phyloP scores from a whole-genome alignment of 2,797 vertebrate genomes.

The Gorsachius magnificus region DNA sequence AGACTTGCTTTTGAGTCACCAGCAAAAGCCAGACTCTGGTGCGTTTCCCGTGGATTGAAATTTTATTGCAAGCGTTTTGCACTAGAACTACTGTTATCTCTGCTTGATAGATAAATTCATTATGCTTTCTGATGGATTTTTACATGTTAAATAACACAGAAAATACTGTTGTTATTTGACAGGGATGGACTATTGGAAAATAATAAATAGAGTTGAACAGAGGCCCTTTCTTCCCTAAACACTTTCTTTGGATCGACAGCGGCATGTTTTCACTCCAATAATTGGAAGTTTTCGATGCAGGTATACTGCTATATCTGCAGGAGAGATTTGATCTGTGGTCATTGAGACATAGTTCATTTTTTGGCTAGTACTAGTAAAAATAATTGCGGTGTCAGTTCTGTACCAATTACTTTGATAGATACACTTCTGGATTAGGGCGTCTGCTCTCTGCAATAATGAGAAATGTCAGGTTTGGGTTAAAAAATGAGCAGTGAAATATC shows the following conservation, averaged over 20 bases:
- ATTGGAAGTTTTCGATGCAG: not conserved
- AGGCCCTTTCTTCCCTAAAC: not conserved
- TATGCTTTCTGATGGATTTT: conserved; percentile 7
- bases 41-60: not conserved
- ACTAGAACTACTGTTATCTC: not conserved
- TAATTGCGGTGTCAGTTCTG: conserved; percentile 56
- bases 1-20: not conserved
- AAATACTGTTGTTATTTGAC: not conserved
- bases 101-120: not conserved
- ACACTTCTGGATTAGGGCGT: conserved; percentile 54
- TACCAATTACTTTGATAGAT: conserved; percentile 56
- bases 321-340: conserved; percentile 43
- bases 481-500: conserved; percentile 62
- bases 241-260: not conserved
- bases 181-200: not conserved
- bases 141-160: not conserved
- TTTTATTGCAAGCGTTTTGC: not conserved
- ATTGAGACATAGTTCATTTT: conserved; percentile 45
- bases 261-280: conserved; percentile 27
- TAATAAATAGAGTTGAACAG: conserved; percentile 9
- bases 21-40: not conserved
- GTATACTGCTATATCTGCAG: not conserved
- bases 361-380: conserved; percentile 46
- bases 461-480: conserved; percentile 64
- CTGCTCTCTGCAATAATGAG: conserved; percentile 52